phyloP scores from a whole-genome alignment of 2,113 vertebrate genomes.

The Tychaedon coryphoeus region DNA sequence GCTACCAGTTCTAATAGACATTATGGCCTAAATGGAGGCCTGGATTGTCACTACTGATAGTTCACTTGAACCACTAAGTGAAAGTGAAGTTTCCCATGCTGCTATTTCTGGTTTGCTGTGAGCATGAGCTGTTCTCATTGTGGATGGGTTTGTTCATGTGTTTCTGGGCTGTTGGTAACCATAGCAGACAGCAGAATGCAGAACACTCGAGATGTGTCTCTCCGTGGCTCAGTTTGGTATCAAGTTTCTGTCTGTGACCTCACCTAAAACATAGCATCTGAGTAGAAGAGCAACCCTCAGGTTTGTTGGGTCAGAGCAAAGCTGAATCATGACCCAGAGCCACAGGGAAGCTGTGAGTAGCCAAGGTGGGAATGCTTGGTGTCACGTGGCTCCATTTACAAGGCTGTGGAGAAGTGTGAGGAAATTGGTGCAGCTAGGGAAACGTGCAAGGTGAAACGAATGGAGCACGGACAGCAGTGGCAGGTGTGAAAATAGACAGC shows the following conservation, averaged over 20 bases:
- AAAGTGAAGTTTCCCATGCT: slow-evolving; percentile 40
- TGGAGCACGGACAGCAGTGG: background rate
- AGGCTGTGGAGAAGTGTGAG: background rate
- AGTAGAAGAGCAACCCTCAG: background rate
- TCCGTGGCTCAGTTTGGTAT: background rate
- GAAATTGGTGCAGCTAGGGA: background rate
- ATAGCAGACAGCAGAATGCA: background rate
- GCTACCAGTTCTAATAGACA: background rate
- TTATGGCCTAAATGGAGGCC: background rate
- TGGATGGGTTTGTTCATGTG: background rate
- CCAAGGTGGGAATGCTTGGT: background rate
- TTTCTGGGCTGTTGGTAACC: slow-evolving; percentile 36
- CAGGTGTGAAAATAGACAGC: background rate
- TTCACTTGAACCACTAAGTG: background rate
- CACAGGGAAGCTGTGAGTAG: background rate
- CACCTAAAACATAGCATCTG: background rate
- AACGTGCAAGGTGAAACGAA: background rate
- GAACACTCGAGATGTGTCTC: background rate
- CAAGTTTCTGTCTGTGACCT: background rate
- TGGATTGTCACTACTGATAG: background rate
- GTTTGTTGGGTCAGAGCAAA: background rate
- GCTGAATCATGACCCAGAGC: background rate
- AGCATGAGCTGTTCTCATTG: background rate
- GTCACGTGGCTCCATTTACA: background rate
- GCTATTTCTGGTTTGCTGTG: slow-evolving; percentile 38